These are phyloP conservation scores for Gisinianus flammeolus DNA, from an alignment of 2,888 invertebrate genomes.

Conservation along the genomic window DNA sequence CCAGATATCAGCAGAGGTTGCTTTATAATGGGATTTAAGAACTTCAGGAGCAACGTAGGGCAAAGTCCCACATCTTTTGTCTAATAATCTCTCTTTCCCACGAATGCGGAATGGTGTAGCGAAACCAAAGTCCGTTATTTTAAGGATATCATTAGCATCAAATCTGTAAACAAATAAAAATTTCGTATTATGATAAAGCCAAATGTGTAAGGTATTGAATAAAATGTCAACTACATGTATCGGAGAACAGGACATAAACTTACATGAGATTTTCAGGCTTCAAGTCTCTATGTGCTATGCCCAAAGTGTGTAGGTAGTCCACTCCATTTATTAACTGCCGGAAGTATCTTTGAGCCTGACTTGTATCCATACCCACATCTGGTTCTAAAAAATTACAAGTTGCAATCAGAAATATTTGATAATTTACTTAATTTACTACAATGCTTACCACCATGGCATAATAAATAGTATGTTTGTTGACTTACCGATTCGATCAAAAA, in stretches of 20 bases:
- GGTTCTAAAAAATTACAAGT: constrained; percentile 72
- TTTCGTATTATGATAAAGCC: not conserved
- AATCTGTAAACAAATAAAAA: constrained; percentile 63
- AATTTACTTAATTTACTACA: no score
- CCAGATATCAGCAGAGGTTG: constrained; percentile 94
- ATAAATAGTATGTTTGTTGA: no score
- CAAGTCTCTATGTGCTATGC: constrained; percentile 92
- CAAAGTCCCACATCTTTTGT: constrained; percentile 83
- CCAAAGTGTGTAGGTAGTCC: constrained; percentile 82
- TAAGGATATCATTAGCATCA: constrained; percentile 81
- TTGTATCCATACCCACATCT: constrained; percentile 84
- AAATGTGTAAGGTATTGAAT: no score
- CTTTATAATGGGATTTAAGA: constrained; percentile 74
- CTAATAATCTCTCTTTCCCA: constrained; percentile 69
- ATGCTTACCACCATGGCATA: no score
- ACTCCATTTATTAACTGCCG: constrained; percentile 84
- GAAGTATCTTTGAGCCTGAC: constrained; percentile 84
- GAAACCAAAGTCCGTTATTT: constrained; percentile 97
- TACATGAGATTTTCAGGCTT: no score
- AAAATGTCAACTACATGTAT: no score
- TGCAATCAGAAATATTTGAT: no score
- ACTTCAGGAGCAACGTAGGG: constrained; percentile 98
- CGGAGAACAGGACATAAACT: no score
- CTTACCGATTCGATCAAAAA: constrained; percentile 94
- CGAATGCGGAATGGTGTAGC: constrained; percentile 72